These are phyloP conservation scores for Clarias laeviceps DNA, from an alignment of 2,797 vertebrate species.

Conservation along the genomic window DNA sequence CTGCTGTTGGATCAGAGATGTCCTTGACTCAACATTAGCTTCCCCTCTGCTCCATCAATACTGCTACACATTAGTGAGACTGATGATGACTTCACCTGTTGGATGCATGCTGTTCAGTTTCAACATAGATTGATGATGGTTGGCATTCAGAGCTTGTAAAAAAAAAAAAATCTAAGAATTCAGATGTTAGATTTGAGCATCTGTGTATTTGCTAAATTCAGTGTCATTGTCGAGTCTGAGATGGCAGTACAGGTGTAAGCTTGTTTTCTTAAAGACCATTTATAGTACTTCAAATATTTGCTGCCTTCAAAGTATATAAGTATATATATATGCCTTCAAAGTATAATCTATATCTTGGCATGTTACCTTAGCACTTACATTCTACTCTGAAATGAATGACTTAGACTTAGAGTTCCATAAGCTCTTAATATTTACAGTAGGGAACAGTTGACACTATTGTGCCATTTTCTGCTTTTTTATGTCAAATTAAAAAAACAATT, in stretches of 20 bases:
- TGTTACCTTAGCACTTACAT: neutral
- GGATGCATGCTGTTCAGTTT: slow-evolving; percentile 8
- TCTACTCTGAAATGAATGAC: slow-evolving; percentile 17
- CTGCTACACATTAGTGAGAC: slow-evolving; percentile 1
- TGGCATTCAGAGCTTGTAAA: slow-evolving; percentile 9
- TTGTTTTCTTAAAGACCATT: slow-evolving; percentile 11
- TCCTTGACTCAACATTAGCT: slow-evolving; percentile 42
- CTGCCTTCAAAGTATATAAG: slow-evolving; percentile 27
- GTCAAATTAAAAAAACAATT: neutral
- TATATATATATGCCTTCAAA: slow-evolving; percentile 25
- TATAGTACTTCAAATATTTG: slow-evolving; percentile 30
- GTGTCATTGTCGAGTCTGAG: neutral
- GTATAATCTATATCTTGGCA: slow-evolving; percentile 4
- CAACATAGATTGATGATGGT: neutral
- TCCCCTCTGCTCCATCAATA: neutral
- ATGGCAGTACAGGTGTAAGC: neutral
- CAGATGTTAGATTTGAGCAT: slow-evolving; percentile 17
- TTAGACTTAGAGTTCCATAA: neutral
- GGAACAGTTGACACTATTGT: neutral
- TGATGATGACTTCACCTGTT: slow-evolving; percentile 35
- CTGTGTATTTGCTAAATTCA: neutral
- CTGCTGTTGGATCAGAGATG: slow-evolving; percentile 17
- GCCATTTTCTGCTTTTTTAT: neutral
- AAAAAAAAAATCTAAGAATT: slow-evolving; percentile 22
- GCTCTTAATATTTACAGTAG: neutral